These are phyloP conservation scores for Eutolmus rufibarbis DNA, from an alignment of 2,888 invertebrate species.

Conservation along the genomic window DNA sequence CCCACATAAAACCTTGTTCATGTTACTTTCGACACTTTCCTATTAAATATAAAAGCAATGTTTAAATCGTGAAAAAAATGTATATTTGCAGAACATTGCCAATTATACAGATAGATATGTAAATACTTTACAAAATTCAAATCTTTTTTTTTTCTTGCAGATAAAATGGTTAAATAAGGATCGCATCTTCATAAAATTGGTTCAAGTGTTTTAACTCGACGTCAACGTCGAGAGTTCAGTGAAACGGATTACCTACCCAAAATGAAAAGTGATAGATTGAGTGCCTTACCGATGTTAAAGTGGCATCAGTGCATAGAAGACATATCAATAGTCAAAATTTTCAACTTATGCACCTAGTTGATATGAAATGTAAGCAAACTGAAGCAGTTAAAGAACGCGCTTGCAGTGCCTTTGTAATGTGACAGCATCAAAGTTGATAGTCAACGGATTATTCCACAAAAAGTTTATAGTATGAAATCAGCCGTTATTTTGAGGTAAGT, in stretches of 20 bases:
- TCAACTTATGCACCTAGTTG: neutral
- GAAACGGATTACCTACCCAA: neutral
- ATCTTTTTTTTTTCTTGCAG: neutral
- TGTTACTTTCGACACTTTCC: too few species aligned
- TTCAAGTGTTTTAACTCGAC: neutral
- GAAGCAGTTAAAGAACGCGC: neutral
- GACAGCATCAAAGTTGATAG: neutral
- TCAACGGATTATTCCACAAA: slow-evolving; percentile 3
- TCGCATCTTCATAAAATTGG: neutral
- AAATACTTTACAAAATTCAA: neutral
- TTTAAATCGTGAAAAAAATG: too few species aligned
- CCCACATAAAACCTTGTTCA: too few species aligned
- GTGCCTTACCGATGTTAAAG: slow-evolving; percentile 10
- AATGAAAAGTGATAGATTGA: neutral
- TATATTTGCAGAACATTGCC: too few species aligned
- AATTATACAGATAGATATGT: too few species aligned
- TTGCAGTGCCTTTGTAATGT: neutral
- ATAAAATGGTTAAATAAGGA: neutral
- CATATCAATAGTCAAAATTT: neutral
- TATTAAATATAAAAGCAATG: too few species aligned
- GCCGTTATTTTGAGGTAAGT: slow-evolving; percentile 45
- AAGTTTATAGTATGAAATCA: slow-evolving; percentile 44
- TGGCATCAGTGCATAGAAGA: slow-evolving; percentile 10
- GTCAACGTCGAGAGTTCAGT: neutral
- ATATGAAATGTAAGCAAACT: neutral